Base-by-base conservation (phyloP, 2,888 invertebrate genomes). In the Lomographa bimaculata region DNA sequence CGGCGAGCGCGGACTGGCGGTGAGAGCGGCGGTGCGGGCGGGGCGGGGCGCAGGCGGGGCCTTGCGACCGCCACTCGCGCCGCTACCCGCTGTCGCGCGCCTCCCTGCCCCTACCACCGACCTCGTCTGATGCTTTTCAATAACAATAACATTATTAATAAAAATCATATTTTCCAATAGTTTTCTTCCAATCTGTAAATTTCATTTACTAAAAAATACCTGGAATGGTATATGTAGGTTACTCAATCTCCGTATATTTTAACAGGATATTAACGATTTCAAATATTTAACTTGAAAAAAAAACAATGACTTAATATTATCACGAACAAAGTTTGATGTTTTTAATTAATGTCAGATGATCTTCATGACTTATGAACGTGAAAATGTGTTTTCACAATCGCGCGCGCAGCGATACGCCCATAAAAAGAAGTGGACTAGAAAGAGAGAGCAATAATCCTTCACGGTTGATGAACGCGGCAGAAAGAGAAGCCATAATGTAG, bases 1-100 rank as follows among this genome's bases (percentile, higher is more conserved):
- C 77, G 76, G 70, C 71, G 74, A 70, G 71, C 83, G 77, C 81
- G 82, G 73, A 82, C 85, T 83, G 82, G 82, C 73, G 75, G 68
- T 73, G 68, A 69, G 64, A 57, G 72, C 62, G 68, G 71, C 53
- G 67, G 41, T 57, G 55, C 52, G 70, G 60, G 71, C 66, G 67
- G 69, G 69, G 73, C 63, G 73, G 67, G 67, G 63, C 62, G 57
- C 41, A 60, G 62, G 65, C 64, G 67, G 62, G 53, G 65, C 67
- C 57, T 23, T 64, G 64, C 69, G 73, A 78, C 69, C 39, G 60
- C 79, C 82, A 81, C 77, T 81, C 67, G 73, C 67, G 71, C 74
- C 68, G 58, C 74, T 71, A 69, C 83, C 84, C 80, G 82, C 84
- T 79, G 81, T 74, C 77, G 71, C 79, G 46, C 49, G 53, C 59